Conservation (phyloP, 2,797 vertebrate species). For the Apogon hyalosoma region DNA sequence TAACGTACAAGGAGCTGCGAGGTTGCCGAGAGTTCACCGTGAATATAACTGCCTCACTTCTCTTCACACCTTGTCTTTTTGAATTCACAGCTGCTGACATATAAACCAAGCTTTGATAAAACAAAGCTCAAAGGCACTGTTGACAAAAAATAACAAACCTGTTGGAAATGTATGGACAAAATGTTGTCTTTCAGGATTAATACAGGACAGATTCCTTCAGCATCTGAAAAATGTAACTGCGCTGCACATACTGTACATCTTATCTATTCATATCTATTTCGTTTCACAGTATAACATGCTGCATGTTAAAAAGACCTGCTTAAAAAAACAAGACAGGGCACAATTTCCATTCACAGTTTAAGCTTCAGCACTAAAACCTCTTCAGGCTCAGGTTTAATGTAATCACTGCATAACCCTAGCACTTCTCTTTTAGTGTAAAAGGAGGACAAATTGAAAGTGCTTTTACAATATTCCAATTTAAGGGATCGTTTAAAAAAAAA, state of each 20-base stretch:
- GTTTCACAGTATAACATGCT: no score
- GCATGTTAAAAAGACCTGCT: neutral
- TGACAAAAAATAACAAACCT: conserved; percentile 19
- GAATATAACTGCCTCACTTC: conserved; percentile 65
- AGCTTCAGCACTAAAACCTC: no score
- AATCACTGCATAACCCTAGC: neutral
- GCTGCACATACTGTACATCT: neutral
- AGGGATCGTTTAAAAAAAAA: conserved; percentile 5
- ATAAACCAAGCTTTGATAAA: conserved; percentile 40
- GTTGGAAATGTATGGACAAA: conserved; percentile 18
- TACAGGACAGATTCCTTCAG: neutral
- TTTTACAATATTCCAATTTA: conserved; percentile 4
- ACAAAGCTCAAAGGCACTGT: conserved; percentile 8
- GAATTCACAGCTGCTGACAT: conserved; percentile 29
- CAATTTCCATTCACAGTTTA: conserved; percentile 3
- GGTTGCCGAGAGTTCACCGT: conserved; percentile 79
- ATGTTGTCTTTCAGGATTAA: conserved; percentile 7
- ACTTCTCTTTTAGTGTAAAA: conserved; percentile 7
- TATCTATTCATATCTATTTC: no score
- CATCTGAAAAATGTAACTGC: conserved; percentile 14
- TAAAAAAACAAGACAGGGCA: conserved; percentile 14
- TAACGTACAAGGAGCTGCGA: conserved; percentile 58
- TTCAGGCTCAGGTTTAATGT: neutral
- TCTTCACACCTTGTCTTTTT: conserved; percentile 65
- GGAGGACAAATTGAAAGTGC: neutral